Percentiles rank a stretch among this genome's conserved stretches.
Evolutionary conservation across 2,888 invertebrate genomes (phyloP).

Genomic region (Pammene aurita): DNA sequence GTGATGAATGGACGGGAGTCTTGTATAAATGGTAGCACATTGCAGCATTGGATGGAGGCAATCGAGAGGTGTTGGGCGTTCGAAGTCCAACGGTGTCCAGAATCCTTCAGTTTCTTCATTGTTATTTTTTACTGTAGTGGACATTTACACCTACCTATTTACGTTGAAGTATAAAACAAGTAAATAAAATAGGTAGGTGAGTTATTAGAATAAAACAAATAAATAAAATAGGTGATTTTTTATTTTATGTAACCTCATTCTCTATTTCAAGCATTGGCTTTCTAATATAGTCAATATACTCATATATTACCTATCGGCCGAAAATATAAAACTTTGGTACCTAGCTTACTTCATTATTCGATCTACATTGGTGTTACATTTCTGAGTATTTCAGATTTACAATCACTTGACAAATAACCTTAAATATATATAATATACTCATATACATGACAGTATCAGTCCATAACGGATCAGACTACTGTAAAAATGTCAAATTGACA

Average conservation of each 20-base stretch:
- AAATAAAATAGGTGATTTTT: constrained; percentile 69
- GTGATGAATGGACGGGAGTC: too few species aligned
- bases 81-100: too few species aligned
- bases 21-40: too few species aligned
- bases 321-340: constrained; percentile 81
- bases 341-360: constrained; percentile 69
- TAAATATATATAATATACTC: constrained; percentile 37
- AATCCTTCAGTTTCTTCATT: too few species aligned
- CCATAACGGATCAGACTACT: constrained; percentile 10
- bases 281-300: constrained; percentile 54
- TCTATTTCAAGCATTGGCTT: constrained; percentile 75
- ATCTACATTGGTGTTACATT: constrained; percentile 46
- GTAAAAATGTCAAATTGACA: constrained; percentile 5
- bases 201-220: constrained; percentile 46
- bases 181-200: constrained; percentile 64
- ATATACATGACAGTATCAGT: constrained; percentile 32
- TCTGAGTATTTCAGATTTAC: constrained; percentile 40
- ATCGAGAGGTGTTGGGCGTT: too few species aligned
- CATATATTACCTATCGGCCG: constrained; percentile 65
- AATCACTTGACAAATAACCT: constrained; percentile 34
- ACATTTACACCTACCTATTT: too few species aligned
- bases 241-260: constrained; percentile 71
- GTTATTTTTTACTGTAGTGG: too few species aligned
- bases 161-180: constrained; percentile 43
- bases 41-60: too few species aligned